A percentile compares a stretch with the other conserved stretches of the same genome.
These are phyloP conservation scores for cat (Felis catus) DNA, from an alignment of 2,113 vertebrate genomes.

Conservation along the genomic window F.catus_Fca126_mat1.0 CM031419.1:160939501-160940000, in stretches of 20 bases:
- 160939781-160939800: not conserved
- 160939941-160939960: not conserved
- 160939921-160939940: not conserved
- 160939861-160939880: not conserved
- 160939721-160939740: rapidly evolving
- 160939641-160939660: not conserved
- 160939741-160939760: rapidly evolving
- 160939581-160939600: not conserved
- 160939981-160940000: not conserved
- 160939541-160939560: slow-evolving; percentile 5
- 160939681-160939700: not conserved
- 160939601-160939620: not conserved
- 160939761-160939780: not conserved
- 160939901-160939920: not conserved
- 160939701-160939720: not conserved
- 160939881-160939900: not conserved
- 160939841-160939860: not conserved
- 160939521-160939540: not conserved
- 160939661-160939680: not conserved
- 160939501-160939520: rapidly evolving
- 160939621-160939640: not conserved
- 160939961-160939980: not conserved
- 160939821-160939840: not conserved
- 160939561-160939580: not conserved
- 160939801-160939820: not conserved